Evolutionary conservation across 2,888 invertebrate genomes (phyloP).

Genomic region (Halictus quadricinctus): DNA sequence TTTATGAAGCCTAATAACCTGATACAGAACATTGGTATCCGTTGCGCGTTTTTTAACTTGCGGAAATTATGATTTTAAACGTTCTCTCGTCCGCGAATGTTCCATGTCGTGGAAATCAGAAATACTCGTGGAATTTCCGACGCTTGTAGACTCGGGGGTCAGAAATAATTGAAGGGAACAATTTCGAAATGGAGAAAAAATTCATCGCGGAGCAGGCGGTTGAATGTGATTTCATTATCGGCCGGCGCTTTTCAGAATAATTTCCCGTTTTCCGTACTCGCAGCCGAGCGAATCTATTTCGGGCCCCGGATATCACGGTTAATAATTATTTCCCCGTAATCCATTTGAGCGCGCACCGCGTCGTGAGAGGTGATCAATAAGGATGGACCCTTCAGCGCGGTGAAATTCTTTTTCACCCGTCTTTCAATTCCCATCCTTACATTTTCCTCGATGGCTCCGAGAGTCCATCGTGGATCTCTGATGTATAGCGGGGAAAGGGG

Average conservation of each 20-base stretch:
- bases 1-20: too few relatives aligned
- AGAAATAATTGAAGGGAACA: not conserved
- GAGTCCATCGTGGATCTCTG: not conserved
- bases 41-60: too few relatives aligned
- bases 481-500: not conserved
- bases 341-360: not conserved
- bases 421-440: conserved; percentile 59
- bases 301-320: not conserved
- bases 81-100: not conserved
- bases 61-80: too few relatives aligned
- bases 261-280: not conserved
- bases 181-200: not conserved
- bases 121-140: not conserved
- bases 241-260: not conserved
- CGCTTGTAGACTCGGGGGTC: too few relatives aligned
- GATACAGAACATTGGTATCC: too few relatives aligned
- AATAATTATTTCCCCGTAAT: conserved; percentile 18
- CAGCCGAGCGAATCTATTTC: not conserved
- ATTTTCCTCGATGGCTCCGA: conserved; percentile 18
- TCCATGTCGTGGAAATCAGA: not conserved
- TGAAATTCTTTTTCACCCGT: conserved; percentile 36
- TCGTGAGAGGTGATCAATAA: conserved; percentile 2
- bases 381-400: not conserved
- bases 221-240: not conserved
- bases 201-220: not conserved